Conservation (phyloP, 2,113 vertebrate genomes). For the Phylloscopus trochilus region DNA sequence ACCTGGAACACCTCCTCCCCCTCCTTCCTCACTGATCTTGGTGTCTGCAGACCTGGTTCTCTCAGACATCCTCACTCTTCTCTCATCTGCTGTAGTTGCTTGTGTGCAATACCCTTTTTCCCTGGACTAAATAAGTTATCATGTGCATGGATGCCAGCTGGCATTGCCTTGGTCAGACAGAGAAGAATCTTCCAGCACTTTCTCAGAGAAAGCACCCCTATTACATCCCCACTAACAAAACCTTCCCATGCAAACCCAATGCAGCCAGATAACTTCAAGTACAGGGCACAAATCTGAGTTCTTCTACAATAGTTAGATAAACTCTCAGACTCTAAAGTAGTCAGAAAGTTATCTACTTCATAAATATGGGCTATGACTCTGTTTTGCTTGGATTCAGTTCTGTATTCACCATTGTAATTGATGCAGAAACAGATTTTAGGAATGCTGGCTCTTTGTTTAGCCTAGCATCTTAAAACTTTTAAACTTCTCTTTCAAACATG, state of each 20-base stretch:
- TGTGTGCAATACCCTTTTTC: not conserved
- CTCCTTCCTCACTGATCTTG: not conserved
- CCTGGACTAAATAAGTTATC: not conserved
- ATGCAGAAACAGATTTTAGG: not conserved
- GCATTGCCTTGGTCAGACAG: rapidly evolving
- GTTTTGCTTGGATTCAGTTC: not conserved
- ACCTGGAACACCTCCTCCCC: not conserved
- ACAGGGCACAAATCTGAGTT: not conserved
- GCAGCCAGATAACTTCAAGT: not conserved
- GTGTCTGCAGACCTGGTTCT: not conserved
- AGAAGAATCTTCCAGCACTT: not conserved
- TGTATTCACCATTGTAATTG: not conserved
- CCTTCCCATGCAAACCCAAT: not conserved
- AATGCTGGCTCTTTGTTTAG: not conserved
- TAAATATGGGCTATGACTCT: not conserved
- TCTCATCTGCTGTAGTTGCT: not conserved
- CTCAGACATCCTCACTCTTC: not conserved
- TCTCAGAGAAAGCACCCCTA: not conserved
- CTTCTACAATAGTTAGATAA: not conserved
- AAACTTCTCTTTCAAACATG: not conserved
- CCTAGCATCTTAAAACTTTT: not conserved
- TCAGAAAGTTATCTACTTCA: not conserved
- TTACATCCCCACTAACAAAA: not conserved
- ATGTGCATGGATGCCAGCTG: not conserved
- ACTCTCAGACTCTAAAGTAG: not conserved